Evolutionary conservation across 2,113 vertebrate genomes (phyloP).

Genomic region (Prochilodus magdalenae): DNA sequence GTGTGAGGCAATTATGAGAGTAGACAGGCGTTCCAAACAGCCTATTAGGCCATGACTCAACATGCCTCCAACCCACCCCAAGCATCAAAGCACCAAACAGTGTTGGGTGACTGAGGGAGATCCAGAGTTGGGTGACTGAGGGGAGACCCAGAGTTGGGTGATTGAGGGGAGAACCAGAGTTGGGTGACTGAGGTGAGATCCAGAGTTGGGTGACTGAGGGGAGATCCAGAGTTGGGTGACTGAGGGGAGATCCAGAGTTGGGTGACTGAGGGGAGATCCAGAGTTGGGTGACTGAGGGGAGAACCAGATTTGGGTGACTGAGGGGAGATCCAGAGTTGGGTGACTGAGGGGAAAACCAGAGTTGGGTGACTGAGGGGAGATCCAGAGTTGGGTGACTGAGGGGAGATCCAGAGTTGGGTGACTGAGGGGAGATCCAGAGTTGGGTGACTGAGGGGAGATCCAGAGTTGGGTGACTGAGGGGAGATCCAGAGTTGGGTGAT

Average conservation of each 20-base stretch:
- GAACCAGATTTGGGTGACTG: background rate
- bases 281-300: background rate
- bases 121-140: background rate
- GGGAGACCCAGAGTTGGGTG: background rate
- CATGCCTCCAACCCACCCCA: background rate
- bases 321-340: background rate
- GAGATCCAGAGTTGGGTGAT: background rate
- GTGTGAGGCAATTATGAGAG: background rate
- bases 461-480: background rate
- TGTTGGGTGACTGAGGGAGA: background rate
- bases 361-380: background rate
- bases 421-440: background rate
- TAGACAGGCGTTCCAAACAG: background rate
- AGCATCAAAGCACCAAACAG: background rate
- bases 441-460: background rate
- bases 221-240: background rate
- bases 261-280: background rate
- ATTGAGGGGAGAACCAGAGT: background rate
- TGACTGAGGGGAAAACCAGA: background rate
- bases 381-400: background rate
- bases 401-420: background rate
- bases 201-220: background rate
- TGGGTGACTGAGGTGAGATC: background rate
- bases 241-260: background rate
- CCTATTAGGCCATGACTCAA: background rate